Base-by-base conservation (phyloP, 1,140 invertebrate species). In the Scaptomyza montana region DNA sequence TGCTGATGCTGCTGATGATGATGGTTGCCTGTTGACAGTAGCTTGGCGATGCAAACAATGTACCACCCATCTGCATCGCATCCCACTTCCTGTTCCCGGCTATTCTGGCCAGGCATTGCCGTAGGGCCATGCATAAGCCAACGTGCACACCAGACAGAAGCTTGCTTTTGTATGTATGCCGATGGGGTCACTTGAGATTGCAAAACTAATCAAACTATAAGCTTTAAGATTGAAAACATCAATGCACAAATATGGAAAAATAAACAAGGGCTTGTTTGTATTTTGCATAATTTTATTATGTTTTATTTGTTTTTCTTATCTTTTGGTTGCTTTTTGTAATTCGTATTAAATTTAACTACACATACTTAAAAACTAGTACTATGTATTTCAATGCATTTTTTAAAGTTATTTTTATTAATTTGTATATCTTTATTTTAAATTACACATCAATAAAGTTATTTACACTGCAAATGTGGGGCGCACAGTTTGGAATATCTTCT, bases 231-330 rank as follows among this genome's bases (percentile, higher is more conserved):
- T 62, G 47, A 55, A 46, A 46, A 7, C 16, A 28, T 60, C 55
- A 55, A 73, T 47, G 12, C 3, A n/a, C 39, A 43, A 61, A 46
- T 30, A 33, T 41, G 19, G 10, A 8, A 30, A n/a, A 21, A 16
- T 8, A n/a, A 19, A 13, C 39, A 49, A 55, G 1, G 55, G 45
- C 66, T 77, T 67, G 53, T 69, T 77, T 67, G 50, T 79, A 65
- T 76, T 87, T 86, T 82, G 78, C 82, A 87, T 87, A 87, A 87
- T 87, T 87, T 71, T 89, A 87, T 87, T 87, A 87, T 87, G 82
- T 79, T 86, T 78, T 80, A 87, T 87, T 80, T 74, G 53, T 61
- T 69, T 65, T 25, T 72, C 63, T 72, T 81, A 2, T 9, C 59
- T 51, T 76, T 60, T 70, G 59, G 64, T 55, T 81, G 80, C 69